A percentile compares a stretch with the other conserved stretches of the same genome.
These are phyloP conservation scores for Notospermus geniculatus DNA, from an alignment of 1,140 invertebrate genomes.

Conservation along the genomic window DNA sequence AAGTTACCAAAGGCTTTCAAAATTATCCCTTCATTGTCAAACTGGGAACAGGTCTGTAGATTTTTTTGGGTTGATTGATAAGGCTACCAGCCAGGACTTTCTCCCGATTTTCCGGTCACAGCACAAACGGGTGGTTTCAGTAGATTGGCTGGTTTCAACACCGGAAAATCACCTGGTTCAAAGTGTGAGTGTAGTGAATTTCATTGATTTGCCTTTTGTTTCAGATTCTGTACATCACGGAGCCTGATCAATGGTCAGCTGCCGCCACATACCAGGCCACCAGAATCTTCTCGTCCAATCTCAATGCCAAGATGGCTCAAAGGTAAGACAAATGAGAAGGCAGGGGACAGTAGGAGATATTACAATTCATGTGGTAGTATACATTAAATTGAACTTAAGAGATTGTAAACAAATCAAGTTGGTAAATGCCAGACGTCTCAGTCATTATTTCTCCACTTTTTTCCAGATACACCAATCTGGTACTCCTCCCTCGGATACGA, in stretches of 20 bases:
- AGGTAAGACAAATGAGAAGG: conserved; percentile 55
- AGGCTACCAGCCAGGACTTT: no score
- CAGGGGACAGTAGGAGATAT: neutral
- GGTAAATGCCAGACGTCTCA: neutral
- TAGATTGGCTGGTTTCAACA: no score
- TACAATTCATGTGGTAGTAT: neutral
- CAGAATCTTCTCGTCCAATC: conserved; percentile 91
- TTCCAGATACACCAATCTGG: conserved; percentile 83
- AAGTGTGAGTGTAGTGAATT: no score
- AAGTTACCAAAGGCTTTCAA: conserved; percentile 98
- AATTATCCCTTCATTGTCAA: conserved; percentile 84
- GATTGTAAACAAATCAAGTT: neutral
- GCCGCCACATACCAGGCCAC: conserved; percentile 96
- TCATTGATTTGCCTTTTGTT: conserved; percentile 20
- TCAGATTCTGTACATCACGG: conserved; percentile 76
- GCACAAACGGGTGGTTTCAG: no score
- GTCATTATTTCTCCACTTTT: neutral
- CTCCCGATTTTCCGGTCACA: no score
- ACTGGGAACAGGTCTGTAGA: conserved; percentile 80
- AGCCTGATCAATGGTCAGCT: conserved; percentile 69
- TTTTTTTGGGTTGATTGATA: no score
- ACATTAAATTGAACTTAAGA: conserved; percentile 2
- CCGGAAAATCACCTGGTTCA: no score
- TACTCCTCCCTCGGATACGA: conserved; percentile 85
- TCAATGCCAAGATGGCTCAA: conserved; percentile 95